Base-by-base conservation (phyloP, 2,888 invertebrate genomes). In the Drepana falcataria region DNA sequence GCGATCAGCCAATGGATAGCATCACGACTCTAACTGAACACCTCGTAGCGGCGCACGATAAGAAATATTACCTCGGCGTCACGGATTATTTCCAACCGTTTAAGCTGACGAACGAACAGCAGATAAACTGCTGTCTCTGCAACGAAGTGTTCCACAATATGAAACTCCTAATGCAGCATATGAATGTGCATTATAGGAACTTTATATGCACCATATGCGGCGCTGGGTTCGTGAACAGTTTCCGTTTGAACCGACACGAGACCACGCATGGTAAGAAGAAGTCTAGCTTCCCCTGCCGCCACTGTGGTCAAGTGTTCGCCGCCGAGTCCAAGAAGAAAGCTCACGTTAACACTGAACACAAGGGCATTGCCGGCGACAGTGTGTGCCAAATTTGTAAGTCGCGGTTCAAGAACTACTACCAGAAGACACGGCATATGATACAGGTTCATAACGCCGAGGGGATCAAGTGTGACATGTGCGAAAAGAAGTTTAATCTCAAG, bases 311-410 rank as follows among this genome's bases (percentile, higher is more conserved):
- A 55, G 81, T 81, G 0, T 90, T 90, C 60, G 77, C 84, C 0
- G 85, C 83, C 0, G 87, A 89, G 49, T 87, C 87, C 0, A 87
- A 89, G 55, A 85, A 84, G 63, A 89, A 88, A 47, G 83, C 86
- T 0, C 91, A 91, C 48, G 84, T 88, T 0, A 89, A 87, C 33
- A 84, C 82, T 0, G 87, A 86, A 52, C 90, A 90, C 35, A 88
- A 87, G 56, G 89, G 88, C 0, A 85, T 89, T 1, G 88, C 85
- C 2, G 90, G 90, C 0, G 85, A 89, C 48, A 87, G 87, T 53
- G 87, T 89, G 0, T 93, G 85, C 41, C 86, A 86, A 54, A 88
- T 91, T 4, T 91, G 91, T 63, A 87, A 87, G 53, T 83, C 87
- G 0, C 73, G 89, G 2, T 91, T 91, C 55, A 87, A 87, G 66